A percentile compares a stretch with the other conserved stretches of the same genome.
Conservation (phyloP, 2,888 invertebrate genomes). For the Tenthredo notha region DNA sequence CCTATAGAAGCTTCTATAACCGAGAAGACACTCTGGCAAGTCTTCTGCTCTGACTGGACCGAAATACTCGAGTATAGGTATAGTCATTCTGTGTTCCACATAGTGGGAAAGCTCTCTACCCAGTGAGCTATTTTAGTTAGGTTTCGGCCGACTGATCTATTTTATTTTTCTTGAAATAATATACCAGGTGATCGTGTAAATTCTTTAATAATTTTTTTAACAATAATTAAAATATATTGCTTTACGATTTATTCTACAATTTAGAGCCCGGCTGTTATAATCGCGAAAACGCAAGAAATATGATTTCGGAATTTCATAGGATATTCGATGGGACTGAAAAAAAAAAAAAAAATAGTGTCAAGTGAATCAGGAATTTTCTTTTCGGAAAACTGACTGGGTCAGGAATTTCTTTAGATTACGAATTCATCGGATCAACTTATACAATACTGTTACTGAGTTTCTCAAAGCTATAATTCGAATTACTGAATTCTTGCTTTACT, state of each 20-base stretch:
- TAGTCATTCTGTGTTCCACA: constrained; percentile 50
- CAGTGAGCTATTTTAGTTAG: constrained; percentile 50
- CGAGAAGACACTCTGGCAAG: constrained; percentile 53
- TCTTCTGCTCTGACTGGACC: constrained; percentile 54
- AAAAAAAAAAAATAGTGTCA: not conserved
- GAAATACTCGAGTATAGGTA: constrained; percentile 53
- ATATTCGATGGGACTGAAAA: too few relatives aligned
- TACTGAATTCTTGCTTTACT: not conserved
- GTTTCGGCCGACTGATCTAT: constrained; percentile 48
- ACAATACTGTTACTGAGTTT: not conserved
- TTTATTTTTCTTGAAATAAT: constrained; percentile 54
- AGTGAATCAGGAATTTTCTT: constrained; percentile 14
- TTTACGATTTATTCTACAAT: not conserved
- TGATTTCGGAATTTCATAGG: too few relatives aligned
- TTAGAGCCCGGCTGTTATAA: not conserved
- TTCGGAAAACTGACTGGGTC: not conserved
- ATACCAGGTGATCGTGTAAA: constrained; percentile 6
- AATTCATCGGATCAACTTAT: constrained; percentile 24
- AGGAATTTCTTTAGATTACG: constrained; percentile 15
- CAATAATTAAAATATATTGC: not conserved
- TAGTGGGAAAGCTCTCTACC: constrained; percentile 45
- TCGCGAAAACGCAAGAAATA: not conserved
- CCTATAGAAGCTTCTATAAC: constrained; percentile 29
- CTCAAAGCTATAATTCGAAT: not conserved
- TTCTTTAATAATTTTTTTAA: not conserved